Percentiles rank a stretch among this genome's conserved stretches.
These are phyloP conservation scores for Sceloporus tristichus DNA, from an alignment of 2,113 vertebrate species.

Conservation along the genomic window DNA sequence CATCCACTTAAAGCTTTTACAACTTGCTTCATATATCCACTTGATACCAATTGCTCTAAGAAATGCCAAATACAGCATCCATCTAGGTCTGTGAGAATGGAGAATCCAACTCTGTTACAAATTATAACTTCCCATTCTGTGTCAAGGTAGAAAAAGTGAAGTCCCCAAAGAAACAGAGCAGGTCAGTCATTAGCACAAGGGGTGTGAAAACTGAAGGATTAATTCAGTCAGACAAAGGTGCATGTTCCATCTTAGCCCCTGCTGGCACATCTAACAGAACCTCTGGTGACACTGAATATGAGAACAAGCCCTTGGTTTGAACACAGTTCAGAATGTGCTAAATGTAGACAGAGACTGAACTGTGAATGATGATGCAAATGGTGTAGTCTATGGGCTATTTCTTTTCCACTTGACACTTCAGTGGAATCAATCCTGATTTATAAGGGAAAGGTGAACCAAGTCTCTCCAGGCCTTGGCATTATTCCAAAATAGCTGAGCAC, in stretches of 20 bases:
- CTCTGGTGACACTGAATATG: not conserved
- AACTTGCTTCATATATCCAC: not conserved
- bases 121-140: not conserved
- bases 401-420: not conserved
- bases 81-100: not conserved
- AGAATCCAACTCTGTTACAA: not conserved
- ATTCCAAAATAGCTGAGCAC: not conserved
- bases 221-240: not conserved
- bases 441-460: not conserved
- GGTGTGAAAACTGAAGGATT: not conserved
- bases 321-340: not conserved
- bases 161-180: no score
- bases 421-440: slow-evolving; percentile 13
- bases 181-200: no score
- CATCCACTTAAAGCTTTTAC: not conserved
- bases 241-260: not conserved
- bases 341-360: not conserved
- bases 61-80: no score
- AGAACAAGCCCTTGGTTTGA: not conserved
- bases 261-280: not conserved
- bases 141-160: not conserved
- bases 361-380: not conserved
- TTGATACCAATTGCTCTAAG: no score
- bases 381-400: not conserved
- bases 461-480: not conserved